Evolutionary conservation across 2,797 vertebrate species (phyloP).

Genomic region (Vipera latastei): DNA sequence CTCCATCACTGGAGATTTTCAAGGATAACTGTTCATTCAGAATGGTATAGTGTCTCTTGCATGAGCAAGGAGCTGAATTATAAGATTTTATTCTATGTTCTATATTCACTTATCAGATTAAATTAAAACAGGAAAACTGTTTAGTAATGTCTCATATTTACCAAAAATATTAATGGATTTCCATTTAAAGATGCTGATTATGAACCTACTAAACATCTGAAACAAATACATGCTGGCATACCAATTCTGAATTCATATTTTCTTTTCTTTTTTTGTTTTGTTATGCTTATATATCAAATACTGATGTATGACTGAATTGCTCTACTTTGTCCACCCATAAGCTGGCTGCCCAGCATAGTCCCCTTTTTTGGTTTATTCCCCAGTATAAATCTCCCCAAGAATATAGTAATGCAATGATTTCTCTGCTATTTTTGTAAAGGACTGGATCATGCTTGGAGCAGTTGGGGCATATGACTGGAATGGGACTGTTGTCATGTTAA

Average conservation of each 20-base stretch:
- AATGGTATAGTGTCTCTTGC: neutral
- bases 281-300: neutral
- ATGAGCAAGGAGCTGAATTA: neutral
- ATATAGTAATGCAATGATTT: neutral
- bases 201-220: neutral
- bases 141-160: neutral
- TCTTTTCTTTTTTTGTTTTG: neutral
- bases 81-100: neutral
- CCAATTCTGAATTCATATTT: neutral
- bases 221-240: neutral
- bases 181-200: neutral
- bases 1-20: neutral
- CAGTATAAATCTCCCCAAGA: neutral
- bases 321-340: neutral
- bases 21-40: neutral
- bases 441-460: conserved; percentile 88
- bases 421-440: conserved; percentile 63
- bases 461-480: conserved; percentile 98
- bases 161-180: neutral
- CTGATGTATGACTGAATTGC: neutral
- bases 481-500: conserved; percentile 89
- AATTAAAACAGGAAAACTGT: neutral
- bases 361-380: neutral
- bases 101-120: neutral
- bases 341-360: neutral